These are phyloP conservation scores for Montipora foliosa DNA, from an alignment of 64 coral and sea anemone genomes.

Conservation along the genomic window DNA sequence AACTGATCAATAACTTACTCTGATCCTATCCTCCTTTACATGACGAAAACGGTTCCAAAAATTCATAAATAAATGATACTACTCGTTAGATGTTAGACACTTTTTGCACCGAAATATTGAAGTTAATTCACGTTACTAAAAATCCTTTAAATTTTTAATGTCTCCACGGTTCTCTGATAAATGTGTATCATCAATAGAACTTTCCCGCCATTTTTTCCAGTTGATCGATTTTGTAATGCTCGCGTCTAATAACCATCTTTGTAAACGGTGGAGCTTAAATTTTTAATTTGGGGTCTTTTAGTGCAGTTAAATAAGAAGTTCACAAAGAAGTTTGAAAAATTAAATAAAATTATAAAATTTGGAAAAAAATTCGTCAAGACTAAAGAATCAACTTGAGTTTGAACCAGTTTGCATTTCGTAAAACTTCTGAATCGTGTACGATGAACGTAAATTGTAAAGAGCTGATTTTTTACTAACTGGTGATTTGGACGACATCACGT, in stretches of 20 bases:
- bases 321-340: too few relatives aligned
- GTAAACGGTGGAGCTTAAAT: too few relatives aligned
- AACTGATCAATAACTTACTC: too few relatives aligned
- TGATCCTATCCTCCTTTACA: neutral
- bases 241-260: too few relatives aligned
- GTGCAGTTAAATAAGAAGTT: too few relatives aligned
- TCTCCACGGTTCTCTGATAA: neutral
- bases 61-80: slow-evolving; percentile 32
- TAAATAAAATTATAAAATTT: too few relatives aligned
- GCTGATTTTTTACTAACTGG: neutral
- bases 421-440: neutral
- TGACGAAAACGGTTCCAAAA: neutral
- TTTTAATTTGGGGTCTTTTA: too few relatives aligned
- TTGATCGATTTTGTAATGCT: neutral
- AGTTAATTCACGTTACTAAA: slow-evolving; percentile 21
- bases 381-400: neutral
- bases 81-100: slow-evolving; percentile 16
- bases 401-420: neutral
- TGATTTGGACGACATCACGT: neutral
- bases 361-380: neutral
- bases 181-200: neutral
- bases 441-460: neutral
- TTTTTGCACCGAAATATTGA: neutral
- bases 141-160: neutral
- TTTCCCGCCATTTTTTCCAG: neutral